Evolutionary conservation across 2,888 invertebrate genomes (phyloP), one percentile per base, ranked within the genome.

Genomic region (Dascillus cervinus): DNA sequence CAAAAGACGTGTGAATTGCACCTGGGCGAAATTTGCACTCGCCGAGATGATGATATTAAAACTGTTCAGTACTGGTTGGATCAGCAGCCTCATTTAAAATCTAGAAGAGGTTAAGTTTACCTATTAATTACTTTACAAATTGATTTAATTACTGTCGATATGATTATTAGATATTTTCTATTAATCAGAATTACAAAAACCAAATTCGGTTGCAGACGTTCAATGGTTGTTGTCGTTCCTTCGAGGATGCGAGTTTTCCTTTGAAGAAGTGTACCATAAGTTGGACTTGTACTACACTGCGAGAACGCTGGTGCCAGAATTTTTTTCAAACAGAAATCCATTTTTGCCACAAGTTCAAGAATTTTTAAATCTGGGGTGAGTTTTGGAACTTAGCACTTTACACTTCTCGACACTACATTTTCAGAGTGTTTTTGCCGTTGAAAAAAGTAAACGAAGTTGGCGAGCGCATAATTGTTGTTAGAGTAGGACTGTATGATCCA

Each of bases 181-280:
- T n/a, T n/a, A n/a, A n/a, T n/a, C n/a, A n/a, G n/a, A n/a, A n/a
- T n/a, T n/a, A n/a, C n/a, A n/a, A n/a, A n/a, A n/a, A n/a, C n/a
- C n/a, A n/a, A n/a, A n/a, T n/a, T n/a, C n/a, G n/a, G n/a, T 9
- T 27, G 3, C 12, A 27, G 27, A 27, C 4, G 17, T 19, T 11
- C 27, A 27, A 19, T 27, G 27, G 27, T n/a, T 27, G 22, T 47
- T 74, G 3, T 60, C 70, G 2, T 80, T 78, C 53, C 60, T 80
- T 8, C 66, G 80, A 3, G 77, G 78, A 13, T 75, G 74, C 49
- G 79, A 79, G 55, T 77, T 67, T 53, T 77, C 76, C 41, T 52
- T 79, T 47, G 75, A 77, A 49, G 61, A 69, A 24, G 64, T 74
- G 2, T 79, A 79, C 47, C 67, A 72, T 43, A 78, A 77, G 52